These are phyloP conservation scores for Mastomys coucha DNA, from an alignment of 2,113 vertebrate genomes.

Conservation along the genomic window DNA sequence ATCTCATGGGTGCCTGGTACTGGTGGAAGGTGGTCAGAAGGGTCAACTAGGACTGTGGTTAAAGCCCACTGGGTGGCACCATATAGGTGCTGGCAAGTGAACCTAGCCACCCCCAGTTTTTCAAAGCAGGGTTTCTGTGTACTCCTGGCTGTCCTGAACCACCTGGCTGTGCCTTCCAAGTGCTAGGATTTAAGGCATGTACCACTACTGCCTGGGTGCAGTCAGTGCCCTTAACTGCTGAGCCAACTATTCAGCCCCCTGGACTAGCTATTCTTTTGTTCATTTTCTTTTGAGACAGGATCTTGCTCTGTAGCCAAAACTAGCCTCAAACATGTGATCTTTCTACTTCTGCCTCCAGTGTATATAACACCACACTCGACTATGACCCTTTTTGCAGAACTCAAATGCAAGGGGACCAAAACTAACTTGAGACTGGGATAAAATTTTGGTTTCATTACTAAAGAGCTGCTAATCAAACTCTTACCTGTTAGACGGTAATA, in stretches of 20 bases:
- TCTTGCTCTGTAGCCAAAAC: background rate
- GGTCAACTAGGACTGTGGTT: too few species aligned
- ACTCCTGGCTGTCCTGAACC: background rate
- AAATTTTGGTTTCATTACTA: background rate
- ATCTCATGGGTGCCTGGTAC: background rate
- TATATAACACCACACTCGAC: background rate
- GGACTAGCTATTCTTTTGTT: background rate
- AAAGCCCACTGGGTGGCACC: background rate
- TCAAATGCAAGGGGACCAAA: background rate
- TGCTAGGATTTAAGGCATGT: background rate
- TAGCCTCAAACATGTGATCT: background rate
- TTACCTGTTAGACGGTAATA: background rate
- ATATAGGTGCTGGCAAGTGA: background rate
- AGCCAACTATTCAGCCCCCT: background rate
- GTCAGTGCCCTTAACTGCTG: background rate
- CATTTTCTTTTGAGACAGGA: background rate
- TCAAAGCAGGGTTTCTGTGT: background rate
- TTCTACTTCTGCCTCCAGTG: background rate
- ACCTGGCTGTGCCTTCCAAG: background rate
- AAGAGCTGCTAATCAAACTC: background rate
- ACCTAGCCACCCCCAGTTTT: background rate
- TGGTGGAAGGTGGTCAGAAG: background rate
- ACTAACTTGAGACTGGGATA: background rate
- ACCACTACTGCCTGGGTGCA: background rate
- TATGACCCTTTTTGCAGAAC: background rate